Evolutionary conservation across 1,140 invertebrate genomes (phyloP), one percentile per base, ranked within the genome.

Genomic region (Aphidius gifuensis): DNA sequence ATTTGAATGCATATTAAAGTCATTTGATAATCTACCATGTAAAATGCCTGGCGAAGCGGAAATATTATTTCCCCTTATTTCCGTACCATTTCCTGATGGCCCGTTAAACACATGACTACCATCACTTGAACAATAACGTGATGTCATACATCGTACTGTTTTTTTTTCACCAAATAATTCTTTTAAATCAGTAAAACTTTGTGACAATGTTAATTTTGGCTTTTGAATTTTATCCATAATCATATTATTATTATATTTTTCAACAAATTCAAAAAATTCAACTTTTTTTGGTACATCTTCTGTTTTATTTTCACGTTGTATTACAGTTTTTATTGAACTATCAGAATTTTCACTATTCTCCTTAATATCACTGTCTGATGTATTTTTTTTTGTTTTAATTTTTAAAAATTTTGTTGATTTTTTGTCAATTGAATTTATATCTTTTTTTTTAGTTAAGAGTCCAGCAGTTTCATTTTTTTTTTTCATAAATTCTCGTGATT

Each of bases 131-230:
- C 32, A 54, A 59, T 62, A 42, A 23, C 69, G 64, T 23, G 67
- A n/a, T 6, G 65, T 67, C 6, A 60, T 45, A 51, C 70, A 78
- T 38, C 63, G 71, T 4, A 75, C 72, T 0, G 71, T 70, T 0
- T 86, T 82, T 9, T 80, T 82, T 74, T 93, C 90, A 0, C 91
- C 91, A 69, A 90, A 92, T 0, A 92, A 73, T 54, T 92, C 90
- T 70, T 90, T 91, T 46, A 93, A 72, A 75, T 90, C 86, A 32
- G 90, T 83, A 66, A 85, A 88, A 4, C 89, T 92, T 64, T 89
- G 85, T 0, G 89, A 89, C 48, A 85, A 82, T 39, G 80, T 81
- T 32, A 80, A 40, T 59, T 69, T 71, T 6, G 61, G 21, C 47
- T 47, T 60, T 44, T 46, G 67, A 9, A 48, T 55, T 49, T 73